A percentile compares a stretch with the other conserved stretches of the same genome.
Conservation (phyloP, 2,888 invertebrate species). For the Apotomis betuletana region DNA sequence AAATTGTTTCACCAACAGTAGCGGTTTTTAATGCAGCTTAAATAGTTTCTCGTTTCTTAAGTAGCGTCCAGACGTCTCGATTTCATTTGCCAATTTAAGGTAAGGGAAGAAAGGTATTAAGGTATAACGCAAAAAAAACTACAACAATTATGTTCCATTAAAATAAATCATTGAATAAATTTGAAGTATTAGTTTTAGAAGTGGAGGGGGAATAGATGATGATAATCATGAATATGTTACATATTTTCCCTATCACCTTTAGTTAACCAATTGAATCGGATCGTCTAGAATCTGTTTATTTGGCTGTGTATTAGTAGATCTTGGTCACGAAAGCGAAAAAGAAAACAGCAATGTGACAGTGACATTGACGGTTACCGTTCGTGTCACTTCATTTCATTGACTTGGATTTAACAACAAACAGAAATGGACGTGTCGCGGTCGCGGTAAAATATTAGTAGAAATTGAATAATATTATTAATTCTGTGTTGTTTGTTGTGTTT, state of each 20-base stretch:
- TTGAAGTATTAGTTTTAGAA: too few relatives aligned
- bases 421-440: neutral
- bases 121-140: too few relatives aligned
- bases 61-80: neutral
- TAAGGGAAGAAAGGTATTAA: too few relatives aligned
- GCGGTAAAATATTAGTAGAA: neutral
- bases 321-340: neutral
- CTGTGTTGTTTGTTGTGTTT: neutral
- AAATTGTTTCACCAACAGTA: too few relatives aligned
- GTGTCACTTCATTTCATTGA: too few relatives aligned
- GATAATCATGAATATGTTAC: too few relatives aligned
- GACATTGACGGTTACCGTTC: neutral
- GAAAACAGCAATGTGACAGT: neutral
- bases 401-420: constrained; percentile 3
- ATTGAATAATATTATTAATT: neutral
- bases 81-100: too few relatives aligned
- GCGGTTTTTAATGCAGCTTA: neutral
- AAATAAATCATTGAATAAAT: too few relatives aligned
- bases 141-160: too few relatives aligned
- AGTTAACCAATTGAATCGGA: too few relatives aligned
- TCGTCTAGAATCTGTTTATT: neutral
- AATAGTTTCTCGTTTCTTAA: neutral
- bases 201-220: too few relatives aligned
- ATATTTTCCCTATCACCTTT: too few relatives aligned
- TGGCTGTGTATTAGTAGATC: neutral